Base-by-base conservation (phyloP, 1,140 invertebrate species). In the Drosophila erecta region DNA sequence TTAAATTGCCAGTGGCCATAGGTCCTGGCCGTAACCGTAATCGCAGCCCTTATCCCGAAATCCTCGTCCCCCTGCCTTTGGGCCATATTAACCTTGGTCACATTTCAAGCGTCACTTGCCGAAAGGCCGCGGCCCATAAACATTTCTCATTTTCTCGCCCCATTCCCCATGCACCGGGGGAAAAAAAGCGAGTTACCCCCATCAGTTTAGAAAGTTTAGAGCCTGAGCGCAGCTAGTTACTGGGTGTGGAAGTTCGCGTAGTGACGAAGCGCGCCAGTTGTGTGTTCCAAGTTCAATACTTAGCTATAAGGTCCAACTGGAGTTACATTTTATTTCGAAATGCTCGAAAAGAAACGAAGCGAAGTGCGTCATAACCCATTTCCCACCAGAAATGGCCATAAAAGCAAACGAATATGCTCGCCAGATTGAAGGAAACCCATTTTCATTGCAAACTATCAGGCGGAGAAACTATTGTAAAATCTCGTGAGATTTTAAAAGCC, bases 1-100 rank as follows among this genome's bases (percentile, higher is more conserved):
- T 86, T 86, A 86, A 86, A 86, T 86, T 86, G 81, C 83, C 83
- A 80, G 57, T 47, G 56, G 66, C 62, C 61, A 76, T 72, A 85
- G 77, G 65, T 73, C 53, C 70, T 67, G 54, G 43, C 44, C 44
- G 55, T 57, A 57, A 47, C 64, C 47, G 35, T 61, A 60, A 60
- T 44, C 37, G 37, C 38, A 64, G 24, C 30, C 40, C 12, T 14
- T 17, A 27, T 24, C 15, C 57, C 61, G 40, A 61, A 38, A 43
- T 15, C 57, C 61, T 22, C 58, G 47, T 35, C 40, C 53, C 35
- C 15, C 3, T 3, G 46, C 46, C 70, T 46, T 60, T 74, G 50
- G 51, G 58, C 58, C n/a, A 56, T 67, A 76, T 76, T 76, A 76
- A 76, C 73, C 73, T 76, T 76, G 73, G 73, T 76, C 47, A 59